These are phyloP conservation scores for Nipponacmea schrenckii DNA, from an alignment of 2,888 invertebrate genomes.

Conservation along the genomic window DNA sequence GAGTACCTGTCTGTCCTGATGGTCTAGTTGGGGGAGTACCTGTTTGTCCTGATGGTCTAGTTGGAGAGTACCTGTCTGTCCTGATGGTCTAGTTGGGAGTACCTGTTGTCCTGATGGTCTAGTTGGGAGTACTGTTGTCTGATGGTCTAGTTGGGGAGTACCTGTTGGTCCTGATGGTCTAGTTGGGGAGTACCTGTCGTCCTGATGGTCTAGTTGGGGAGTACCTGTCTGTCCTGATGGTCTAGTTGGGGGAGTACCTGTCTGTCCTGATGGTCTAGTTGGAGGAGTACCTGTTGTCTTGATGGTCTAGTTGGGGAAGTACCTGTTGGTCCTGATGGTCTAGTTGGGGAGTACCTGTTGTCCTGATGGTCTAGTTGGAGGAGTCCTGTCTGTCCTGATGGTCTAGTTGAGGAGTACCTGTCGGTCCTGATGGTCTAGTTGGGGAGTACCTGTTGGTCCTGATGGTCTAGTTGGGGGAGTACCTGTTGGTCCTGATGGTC, in stretches of 20 bases:
- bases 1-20: too few relatives aligned
- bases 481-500: neutral
- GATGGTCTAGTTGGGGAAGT: neutral
- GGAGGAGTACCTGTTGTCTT: neutral
- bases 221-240: neutral
- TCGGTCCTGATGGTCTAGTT: neutral
- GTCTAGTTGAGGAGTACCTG: neutral
- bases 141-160: neutral
- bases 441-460: neutral
- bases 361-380: neutral
- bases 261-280: neutral
- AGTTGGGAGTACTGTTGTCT: neutral
- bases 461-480: neutral
- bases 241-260: neutral
- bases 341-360: neutral
- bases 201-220: neutral
- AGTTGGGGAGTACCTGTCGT: neutral
- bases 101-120: neutral
- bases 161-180: neutral
- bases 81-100: neutral
- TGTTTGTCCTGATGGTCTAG: neutral
- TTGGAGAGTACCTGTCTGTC: neutral
- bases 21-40: too few relatives aligned
- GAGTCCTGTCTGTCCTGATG: neutral
- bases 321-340: neutral